Evolutionary conservation across 2,888 invertebrate genomes (phyloP), one percentile per base, ranked within the genome.

Genomic region (Tanypteryx hageni): DNA sequence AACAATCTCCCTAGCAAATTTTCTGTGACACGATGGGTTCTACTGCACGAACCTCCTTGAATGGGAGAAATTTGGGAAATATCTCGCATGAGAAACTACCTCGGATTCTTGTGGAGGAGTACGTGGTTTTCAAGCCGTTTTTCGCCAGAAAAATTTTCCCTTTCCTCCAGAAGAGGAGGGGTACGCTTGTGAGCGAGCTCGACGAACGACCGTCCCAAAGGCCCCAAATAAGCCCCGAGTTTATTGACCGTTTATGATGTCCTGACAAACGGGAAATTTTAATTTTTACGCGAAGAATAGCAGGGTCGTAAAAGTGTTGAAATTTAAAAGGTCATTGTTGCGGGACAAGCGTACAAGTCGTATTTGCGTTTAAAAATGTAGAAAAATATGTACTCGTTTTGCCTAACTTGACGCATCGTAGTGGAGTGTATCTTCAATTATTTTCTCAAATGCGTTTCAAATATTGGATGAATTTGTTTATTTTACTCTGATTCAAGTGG

Each of bases 351-450:
- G 13, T 76, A 22, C 76, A 27, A 76, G 22, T 22, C 13, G n/a
- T 27, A 13, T 76, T 27, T 27, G 22, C 27, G 22, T 76, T 76
- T 44, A 13, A 76, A 76, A 27, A 22, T 76, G 76, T 27, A 76
- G 76, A 27, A 76, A 76, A 76, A 76, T 76, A 76, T 76, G 27
- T 27, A 76, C 76, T 76, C 27, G 76, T 76, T 27, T n/a, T 76
- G n/a, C n/a, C n/a, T n/a, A n/a, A 22, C n/a, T 76, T 13, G 76
- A 27, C 76, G 76, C 22, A n/a, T n/a, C n/a, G 22, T 76, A 76
- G 27, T 76, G 76, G 22, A 76, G 4, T 76, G 76, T 76, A 8
- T 76, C 27, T n/a, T n/a, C n/a, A n/a, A n/a, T n/a, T n/a, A 44
- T 44, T 44, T 44, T 44, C 5, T 44, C 5, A 5, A 5, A 3